These are phyloP conservation scores for Camponotus vicinus DNA, from an alignment of 1,140 invertebrate species.

Conservation along the genomic window DNA sequence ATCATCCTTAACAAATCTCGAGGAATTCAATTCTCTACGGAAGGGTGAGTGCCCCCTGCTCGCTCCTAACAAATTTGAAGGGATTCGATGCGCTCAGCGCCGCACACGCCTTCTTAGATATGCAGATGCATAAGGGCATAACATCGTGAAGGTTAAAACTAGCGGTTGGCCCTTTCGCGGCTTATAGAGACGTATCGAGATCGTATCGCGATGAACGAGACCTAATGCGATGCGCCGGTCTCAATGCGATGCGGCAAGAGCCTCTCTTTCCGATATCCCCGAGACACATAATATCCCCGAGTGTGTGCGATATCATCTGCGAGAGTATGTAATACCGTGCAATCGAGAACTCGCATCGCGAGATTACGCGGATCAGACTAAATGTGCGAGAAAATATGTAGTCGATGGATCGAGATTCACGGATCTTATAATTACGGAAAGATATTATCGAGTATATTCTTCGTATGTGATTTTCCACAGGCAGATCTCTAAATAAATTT, in stretches of 20 bases:
- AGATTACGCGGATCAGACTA: constrained; percentile 21
- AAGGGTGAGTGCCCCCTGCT: neutral
- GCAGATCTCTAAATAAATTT: neutral
- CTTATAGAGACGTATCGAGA: constrained; percentile 76
- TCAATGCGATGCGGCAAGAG: constrained; percentile 46
- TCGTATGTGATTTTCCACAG: neutral
- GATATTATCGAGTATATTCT: neutral
- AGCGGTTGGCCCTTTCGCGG: constrained; percentile 49
- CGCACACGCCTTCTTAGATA: constrained; percentile 36
- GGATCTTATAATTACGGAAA: constrained; percentile 3
- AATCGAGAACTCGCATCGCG: constrained; percentile 52
- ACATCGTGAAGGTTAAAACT: constrained; percentile 27
- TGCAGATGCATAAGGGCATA: neutral
- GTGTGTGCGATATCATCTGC: constrained; percentile 50
- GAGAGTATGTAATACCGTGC: constrained; percentile 43
- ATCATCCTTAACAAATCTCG: constrained; percentile 7
- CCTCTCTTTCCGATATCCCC: constrained; percentile 68
- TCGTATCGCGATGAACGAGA: constrained; percentile 71
- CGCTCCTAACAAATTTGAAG: constrained; percentile 19
- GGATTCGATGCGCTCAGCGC: constrained; percentile 4
- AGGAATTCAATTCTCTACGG: constrained; percentile 28
- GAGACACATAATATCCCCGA: constrained; percentile 46
- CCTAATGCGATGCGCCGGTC: constrained; percentile 63
- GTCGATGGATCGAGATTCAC: constrained; percentile 38
- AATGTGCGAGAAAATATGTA: neutral